Base-by-base conservation (phyloP, 2,888 invertebrate genomes). In the Venusia cambrica region DNA sequence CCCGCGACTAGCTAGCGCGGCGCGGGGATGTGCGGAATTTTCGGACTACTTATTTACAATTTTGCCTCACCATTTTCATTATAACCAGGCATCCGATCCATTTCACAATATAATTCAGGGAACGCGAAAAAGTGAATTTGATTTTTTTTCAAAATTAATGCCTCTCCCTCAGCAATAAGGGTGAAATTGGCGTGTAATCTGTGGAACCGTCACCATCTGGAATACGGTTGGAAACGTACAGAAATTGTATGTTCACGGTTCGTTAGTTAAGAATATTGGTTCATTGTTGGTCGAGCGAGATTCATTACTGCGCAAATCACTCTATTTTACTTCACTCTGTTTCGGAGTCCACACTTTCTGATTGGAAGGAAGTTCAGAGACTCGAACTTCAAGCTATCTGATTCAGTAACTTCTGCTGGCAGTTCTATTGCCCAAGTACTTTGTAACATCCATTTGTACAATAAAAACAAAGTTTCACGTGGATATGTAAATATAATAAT, bases 161-260 rank as follows among this genome's bases (percentile, higher is more conserved):
- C 58, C 57, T 54, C 41, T 46, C 47, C 31, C 44, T 47, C 44
- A 51, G 67, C 55, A 66, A 62, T 72, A 72, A 69, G 63, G 63
- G 54, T 64, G 66, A 74, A 75, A 72, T 73, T 76, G 69, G 63
- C 65, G 62, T 68, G 66, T 60, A 69, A 69, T 69, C 62, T 60
- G 42, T 51, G 62, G 68, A 76, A 70, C 69, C 66, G 74, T 77
- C 71, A 71, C 74, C 70, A 74, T 74, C 75, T 74, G 75, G 61
- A 60, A 63, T 69, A 64, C 57, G 60, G 62, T 57, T 57, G 59
- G 60, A 61, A 58, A 57, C 55, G 58, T 54, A 55, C 60, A 57
- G 68, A 69, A 73, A 73, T 73, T 73, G 72, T 67, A 62, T 56
- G 57, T 58, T 64, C 54, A 57, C 70, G 70, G 67, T 73, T 73